Evolutionary conservation across 1,140 invertebrate species (phyloP), one percentile per base, ranked within the genome.

Genomic region (Cydia amplana): DNA sequence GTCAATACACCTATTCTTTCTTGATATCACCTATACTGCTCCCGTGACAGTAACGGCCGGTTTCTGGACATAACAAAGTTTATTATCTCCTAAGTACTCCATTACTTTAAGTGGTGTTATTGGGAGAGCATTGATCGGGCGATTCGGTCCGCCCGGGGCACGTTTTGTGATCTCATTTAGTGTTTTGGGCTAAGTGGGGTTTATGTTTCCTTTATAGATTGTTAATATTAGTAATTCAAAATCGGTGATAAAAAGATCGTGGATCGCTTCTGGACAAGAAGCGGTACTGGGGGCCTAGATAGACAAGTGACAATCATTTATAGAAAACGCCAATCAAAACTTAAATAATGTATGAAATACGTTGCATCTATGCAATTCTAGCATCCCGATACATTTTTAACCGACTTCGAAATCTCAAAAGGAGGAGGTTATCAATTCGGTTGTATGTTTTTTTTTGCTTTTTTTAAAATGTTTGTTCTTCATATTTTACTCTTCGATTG

Each of bases 101-200:
- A 60, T 60, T 60, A 60, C 55, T 60, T 60, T 60, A 60, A 60
- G 55, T 60, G 55, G 55, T 23, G 20, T 60, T 60, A 60, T 60
- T 60, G 55, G 20, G 7, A 51, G 49, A 51, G 9, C 55, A 60
- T 60, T 60, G 55, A 60, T 60, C 55, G 49, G 49, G 5, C 49
- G 55, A 55, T 7, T 16, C 16, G 51, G 16, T n/a, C 16, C 51
- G 51, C n/a, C 16, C 18, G 51, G 51, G 55, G 55, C 18, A 20
- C 20, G 55, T 60, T 60, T 60, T 60, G 55, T 60, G 55, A 60
- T 60, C 55, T 60, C 23, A 60, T 60, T 60, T 23, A 60, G 20
- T 7, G 55, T 9, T 60, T 23, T 23, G n/a, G 20, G 20, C 7
- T 23, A 23, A 60, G 18, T 60, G 55, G 18, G 9, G 20, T 60